Evolutionary conservation across 2,888 invertebrate species (phyloP).

Genomic region (Rotaria sp.): DNA sequence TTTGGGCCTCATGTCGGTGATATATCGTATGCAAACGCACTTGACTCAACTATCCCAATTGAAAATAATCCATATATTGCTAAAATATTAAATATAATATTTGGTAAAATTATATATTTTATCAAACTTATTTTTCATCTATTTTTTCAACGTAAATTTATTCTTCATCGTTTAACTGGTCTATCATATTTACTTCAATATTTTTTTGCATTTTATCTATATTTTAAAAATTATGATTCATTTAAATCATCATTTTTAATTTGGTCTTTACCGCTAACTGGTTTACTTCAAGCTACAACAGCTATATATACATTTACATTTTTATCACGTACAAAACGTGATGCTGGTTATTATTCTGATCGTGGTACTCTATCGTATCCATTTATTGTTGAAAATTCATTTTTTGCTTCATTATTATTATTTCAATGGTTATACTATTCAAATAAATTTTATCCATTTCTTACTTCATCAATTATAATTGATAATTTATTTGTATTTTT

Average conservation of each 20-base stretch:
- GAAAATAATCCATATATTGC: too few relatives aligned
- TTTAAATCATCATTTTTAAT: background rate
- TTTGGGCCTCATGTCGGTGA: too few relatives aligned
- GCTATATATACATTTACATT: constrained; percentile 13
- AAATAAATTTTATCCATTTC: background rate
- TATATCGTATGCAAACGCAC: too few relatives aligned
- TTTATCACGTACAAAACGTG: background rate
- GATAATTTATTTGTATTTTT: constrained; percentile 2
- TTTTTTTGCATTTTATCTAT: background rate
- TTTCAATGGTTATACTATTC: background rate
- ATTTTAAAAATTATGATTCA: background rate
- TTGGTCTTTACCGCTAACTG: background rate
- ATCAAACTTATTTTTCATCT: background rate
- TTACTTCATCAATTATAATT: background rate
- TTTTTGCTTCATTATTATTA: background rate
- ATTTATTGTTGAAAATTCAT: background rate
- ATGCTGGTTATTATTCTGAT: constrained; percentile 13
- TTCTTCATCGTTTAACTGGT: constrained; percentile 8
- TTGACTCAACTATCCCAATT: too few relatives aligned
- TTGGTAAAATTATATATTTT: background rate
- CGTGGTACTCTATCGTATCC: background rate
- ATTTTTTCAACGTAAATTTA: constrained; percentile 7
- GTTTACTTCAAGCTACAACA: background rate
- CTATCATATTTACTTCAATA: background rate
- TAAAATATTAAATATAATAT: too few relatives aligned